Percentiles rank a stretch among this genome's conserved stretches.
Conservation (phyloP, 2,797 vertebrate species). For the Enteromius mattozi region DNA sequence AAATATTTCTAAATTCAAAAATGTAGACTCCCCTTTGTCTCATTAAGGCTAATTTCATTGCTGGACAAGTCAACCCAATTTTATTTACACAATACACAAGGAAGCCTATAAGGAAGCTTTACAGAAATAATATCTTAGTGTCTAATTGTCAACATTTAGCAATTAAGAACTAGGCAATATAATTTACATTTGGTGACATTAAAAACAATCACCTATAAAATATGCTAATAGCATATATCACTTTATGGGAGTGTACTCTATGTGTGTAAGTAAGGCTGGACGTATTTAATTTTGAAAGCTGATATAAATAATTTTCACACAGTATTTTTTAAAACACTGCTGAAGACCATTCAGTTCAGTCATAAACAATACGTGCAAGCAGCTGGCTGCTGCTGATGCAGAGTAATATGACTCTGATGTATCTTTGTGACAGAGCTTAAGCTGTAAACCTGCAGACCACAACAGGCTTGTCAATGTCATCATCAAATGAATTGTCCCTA, state of each 20-base stretch:
- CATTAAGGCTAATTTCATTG: not conserved
- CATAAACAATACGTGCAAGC: not conserved
- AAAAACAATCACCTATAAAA: not conserved
- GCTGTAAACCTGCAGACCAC: not conserved
- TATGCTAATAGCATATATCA: not conserved
- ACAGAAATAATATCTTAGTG: not conserved
- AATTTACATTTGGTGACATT: not conserved
- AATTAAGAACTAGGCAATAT: not conserved
- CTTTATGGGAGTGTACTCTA: not conserved
- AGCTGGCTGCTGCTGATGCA: constrained; percentile 7
- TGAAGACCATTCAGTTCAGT: not conserved
- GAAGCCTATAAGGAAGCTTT: not conserved
- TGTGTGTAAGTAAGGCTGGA: not conserved
- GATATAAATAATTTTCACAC: not conserved
- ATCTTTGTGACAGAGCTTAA: not conserved
- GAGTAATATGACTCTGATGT: constrained; percentile 4
- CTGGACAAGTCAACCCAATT: not conserved
- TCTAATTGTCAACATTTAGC: not conserved
- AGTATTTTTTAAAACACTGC: not conserved
- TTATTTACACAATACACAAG: not conserved
- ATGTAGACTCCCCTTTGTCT: not conserved
- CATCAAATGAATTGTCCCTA: not conserved
- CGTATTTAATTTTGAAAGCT: not conserved
- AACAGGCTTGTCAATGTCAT: constrained; percentile 17
- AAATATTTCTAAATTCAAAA: not conserved